Percentiles rank a stretch among this genome's conserved stretches.
Evolutionary conservation across 2,797 vertebrate species (phyloP).

Genomic region (Dromococcyx pavoninus): DNA sequence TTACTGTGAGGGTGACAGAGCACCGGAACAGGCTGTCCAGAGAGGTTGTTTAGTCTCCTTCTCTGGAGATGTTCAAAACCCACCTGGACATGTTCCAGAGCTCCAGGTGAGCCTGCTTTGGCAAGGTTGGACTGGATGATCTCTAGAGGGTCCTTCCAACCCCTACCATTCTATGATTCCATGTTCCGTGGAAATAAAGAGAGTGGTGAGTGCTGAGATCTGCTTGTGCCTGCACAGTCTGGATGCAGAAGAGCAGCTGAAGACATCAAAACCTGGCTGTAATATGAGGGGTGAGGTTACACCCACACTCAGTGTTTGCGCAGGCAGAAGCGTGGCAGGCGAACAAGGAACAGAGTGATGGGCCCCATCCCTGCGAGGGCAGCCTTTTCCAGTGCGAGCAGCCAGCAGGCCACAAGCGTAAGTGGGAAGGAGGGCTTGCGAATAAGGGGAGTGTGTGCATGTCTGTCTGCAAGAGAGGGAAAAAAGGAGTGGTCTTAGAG

Average conservation of each 20-base stretch:
- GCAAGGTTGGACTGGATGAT: too few relatives aligned
- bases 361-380: fast-evolving
- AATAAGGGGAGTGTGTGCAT: not conserved
- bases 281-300: fast-evolving
- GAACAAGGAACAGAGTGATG: not conserved
- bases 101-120: too few relatives aligned
- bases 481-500: not conserved
- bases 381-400: not conserved
- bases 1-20: too few relatives aligned
- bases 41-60: too few relatives aligned
- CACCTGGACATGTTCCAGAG: too few relatives aligned
- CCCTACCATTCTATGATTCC: too few relatives aligned
- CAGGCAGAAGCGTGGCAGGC: not conserved
- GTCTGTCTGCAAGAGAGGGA: not conserved
- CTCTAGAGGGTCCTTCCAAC: too few relatives aligned
- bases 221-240: not conserved
- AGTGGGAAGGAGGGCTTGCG: not conserved
- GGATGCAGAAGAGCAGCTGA: not conserved
- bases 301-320: fast-evolving
- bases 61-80: too few relatives aligned
- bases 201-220: not conserved
- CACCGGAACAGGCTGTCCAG: too few relatives aligned
- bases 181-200: not conserved
- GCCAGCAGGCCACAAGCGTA: not conserved
- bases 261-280: not conserved